phyloP scores from a whole-genome alignment of 2,113 vertebrate genomes.

The Semicossyphus pulcher region DNA sequence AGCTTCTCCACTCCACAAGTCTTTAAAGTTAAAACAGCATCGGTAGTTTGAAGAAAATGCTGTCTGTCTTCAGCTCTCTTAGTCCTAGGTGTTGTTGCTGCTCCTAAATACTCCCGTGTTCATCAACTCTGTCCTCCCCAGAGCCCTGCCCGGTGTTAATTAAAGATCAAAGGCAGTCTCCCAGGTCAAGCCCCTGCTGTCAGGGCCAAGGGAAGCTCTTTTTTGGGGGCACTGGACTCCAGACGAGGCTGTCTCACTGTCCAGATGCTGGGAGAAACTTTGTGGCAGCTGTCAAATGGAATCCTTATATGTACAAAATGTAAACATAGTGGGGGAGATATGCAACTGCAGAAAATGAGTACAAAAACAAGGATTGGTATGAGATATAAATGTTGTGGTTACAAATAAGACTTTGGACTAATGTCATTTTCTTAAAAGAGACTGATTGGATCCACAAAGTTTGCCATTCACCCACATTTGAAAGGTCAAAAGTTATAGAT shows the following conservation, averaged over 20 bases:
- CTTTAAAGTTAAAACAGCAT: conserved; percentile 29
- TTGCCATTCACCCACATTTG: too few species aligned
- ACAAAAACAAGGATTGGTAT: background rate
- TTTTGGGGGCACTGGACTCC: conserved; percentile 47
- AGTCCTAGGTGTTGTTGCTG: conserved; percentile 14
- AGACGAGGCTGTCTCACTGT: conserved; percentile 42
- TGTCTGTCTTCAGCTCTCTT: conserved; percentile 6
- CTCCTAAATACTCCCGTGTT: conserved; percentile 52
- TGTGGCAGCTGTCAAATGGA: conserved; percentile 18
- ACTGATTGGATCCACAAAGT: background rate
- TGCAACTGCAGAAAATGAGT: background rate
- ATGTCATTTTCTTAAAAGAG: too few species aligned
- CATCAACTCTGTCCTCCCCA: conserved; percentile 49
- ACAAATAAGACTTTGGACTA: too few species aligned
- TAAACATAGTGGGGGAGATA: background rate
- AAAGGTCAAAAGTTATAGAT: background rate
- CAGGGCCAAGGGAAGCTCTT: conserved; percentile 57
- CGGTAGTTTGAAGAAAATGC: conserved; percentile 13
- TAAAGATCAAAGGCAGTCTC: conserved; percentile 76
- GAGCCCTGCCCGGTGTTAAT: conserved; percentile 68
- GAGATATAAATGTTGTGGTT: background rate
- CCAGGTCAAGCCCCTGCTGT: conserved; percentile 72
- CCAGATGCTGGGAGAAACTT: conserved; percentile 39
- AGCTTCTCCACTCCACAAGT: conserved; percentile 33
- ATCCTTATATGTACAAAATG: conserved; percentile 6